A percentile compares a stretch with the other conserved stretches of the same genome.
phyloP scores from a whole-genome alignment of 2,113 vertebrate species.

The Sapayoa aenigma region DNA sequence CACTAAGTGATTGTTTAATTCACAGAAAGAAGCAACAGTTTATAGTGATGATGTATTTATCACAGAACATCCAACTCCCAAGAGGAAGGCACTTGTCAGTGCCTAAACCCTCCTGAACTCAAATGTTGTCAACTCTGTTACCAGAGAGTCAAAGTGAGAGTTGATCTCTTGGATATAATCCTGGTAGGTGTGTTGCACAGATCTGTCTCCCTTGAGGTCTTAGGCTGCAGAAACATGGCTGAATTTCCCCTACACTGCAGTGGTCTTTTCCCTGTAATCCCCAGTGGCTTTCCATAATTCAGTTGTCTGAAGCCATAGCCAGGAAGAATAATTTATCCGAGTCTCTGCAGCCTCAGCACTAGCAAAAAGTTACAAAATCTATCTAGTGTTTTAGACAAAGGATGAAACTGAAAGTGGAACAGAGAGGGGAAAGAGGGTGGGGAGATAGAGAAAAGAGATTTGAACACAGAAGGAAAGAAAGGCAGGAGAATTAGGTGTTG shows the following conservation, averaged over 20 bases:
- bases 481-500: not conserved
- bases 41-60: not conserved
- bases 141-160: not conserved
- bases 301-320: not conserved
- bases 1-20: not conserved
- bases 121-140: not conserved
- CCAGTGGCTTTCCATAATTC: not conserved
- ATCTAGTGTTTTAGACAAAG: not conserved
- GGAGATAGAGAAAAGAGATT: not conserved
- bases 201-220: not conserved
- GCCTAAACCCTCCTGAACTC: not conserved
- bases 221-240: not conserved
- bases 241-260: not conserved
- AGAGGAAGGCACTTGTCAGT: not conserved
- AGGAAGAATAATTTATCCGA: not conserved
- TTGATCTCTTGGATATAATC: not conserved
- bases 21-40: fast-evolving
- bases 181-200: not conserved
- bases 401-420: not conserved
- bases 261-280: not conserved
- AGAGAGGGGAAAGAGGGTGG: not conserved
- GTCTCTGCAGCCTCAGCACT: not conserved
- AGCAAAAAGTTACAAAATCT: not conserved
- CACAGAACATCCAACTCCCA: not conserved
- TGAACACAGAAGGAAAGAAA: not conserved